Conservation (phyloP, 2,113 vertebrate genomes). For the Takifugu bimaculatus region DNA sequence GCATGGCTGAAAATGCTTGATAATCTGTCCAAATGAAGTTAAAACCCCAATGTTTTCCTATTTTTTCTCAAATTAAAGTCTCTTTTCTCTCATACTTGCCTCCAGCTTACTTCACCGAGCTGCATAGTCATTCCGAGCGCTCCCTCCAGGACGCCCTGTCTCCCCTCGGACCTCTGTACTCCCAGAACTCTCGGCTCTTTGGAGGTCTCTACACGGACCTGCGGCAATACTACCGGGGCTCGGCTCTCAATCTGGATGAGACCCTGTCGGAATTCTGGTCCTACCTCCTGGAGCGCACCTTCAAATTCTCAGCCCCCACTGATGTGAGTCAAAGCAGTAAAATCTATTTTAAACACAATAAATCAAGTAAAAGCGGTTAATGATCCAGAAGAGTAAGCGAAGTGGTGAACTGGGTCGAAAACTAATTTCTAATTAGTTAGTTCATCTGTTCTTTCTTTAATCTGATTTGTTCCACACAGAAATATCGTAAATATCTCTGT, state of each 20-base stretch:
- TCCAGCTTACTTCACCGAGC: constrained; percentile 86
- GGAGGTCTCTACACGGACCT: constrained; percentile 84
- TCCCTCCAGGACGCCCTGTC: constrained; percentile 80
- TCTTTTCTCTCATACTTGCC: not conserved
- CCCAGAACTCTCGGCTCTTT: constrained; percentile 78
- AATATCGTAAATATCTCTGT: not conserved
- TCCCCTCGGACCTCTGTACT: constrained; percentile 79
- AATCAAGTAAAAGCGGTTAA: no score
- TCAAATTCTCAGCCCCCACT: constrained; percentile 74
- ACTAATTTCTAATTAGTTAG: no score
- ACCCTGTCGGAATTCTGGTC: constrained; percentile 90
- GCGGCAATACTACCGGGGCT: constrained; percentile 85
- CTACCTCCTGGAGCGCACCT: constrained; percentile 83
- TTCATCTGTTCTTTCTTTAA: no score
- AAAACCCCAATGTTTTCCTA: no score
- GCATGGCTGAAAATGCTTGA: no score
- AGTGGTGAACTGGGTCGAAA: no score
- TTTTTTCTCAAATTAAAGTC: not conserved
- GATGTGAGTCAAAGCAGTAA: constrained; percentile 40
- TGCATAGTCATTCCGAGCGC: constrained; percentile 84
- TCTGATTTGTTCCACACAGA: no score
- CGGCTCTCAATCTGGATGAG: constrained; percentile 87
- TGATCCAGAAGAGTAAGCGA: no score
- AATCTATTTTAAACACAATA: no score
- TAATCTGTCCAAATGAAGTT: no score